Conservation (phyloP, 2,888 invertebrate genomes). For the Drosophila rubida region DNA sequence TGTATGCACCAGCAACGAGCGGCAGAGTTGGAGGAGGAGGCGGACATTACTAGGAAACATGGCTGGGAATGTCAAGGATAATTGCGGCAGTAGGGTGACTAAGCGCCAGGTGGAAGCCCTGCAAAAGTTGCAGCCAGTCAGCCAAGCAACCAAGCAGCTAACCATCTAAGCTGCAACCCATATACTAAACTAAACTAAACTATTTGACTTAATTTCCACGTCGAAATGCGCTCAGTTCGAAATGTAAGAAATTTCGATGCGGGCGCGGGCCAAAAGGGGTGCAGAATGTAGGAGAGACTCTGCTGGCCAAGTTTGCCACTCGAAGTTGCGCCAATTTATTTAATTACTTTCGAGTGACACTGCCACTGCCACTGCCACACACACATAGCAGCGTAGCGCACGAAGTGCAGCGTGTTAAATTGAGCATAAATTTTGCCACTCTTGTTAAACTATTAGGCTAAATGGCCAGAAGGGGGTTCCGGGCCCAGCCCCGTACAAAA, state of each 20-base stretch:
- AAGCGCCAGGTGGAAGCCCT: constrained; percentile 57
- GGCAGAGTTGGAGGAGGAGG: neutral
- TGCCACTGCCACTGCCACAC: constrained; percentile 24
- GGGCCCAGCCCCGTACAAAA: constrained; percentile 27
- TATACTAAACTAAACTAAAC: constrained; percentile 34
- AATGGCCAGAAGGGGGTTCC: constrained; percentile 25
- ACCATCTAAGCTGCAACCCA: constrained; percentile 45
- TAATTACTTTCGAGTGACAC: constrained; percentile 62
- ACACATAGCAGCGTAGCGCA: neutral
- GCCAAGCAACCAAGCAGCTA: constrained; percentile 14
- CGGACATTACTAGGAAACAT: constrained; percentile 38
- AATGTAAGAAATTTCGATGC: constrained; percentile 27
- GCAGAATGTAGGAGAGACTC: constrained; percentile 53
- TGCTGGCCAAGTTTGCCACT: constrained; percentile 46
- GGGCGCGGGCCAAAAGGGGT: constrained; percentile 23
- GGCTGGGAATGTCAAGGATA: constrained; percentile 57
- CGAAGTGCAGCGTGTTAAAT: constrained; percentile 46
- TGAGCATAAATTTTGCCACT: constrained; percentile 65
- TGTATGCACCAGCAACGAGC: constrained; percentile 24
- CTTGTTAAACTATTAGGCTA: constrained; percentile 53
- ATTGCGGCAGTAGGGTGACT: constrained; percentile 57
- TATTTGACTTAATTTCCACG: constrained; percentile 54
- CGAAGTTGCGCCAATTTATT: constrained; percentile 64
- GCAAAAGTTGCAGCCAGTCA: constrained; percentile 27
- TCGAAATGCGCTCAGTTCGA: constrained; percentile 32